Evolutionary conservation across 2,888 invertebrate genomes (phyloP).

Genomic region (Sericinus montela): DNA sequence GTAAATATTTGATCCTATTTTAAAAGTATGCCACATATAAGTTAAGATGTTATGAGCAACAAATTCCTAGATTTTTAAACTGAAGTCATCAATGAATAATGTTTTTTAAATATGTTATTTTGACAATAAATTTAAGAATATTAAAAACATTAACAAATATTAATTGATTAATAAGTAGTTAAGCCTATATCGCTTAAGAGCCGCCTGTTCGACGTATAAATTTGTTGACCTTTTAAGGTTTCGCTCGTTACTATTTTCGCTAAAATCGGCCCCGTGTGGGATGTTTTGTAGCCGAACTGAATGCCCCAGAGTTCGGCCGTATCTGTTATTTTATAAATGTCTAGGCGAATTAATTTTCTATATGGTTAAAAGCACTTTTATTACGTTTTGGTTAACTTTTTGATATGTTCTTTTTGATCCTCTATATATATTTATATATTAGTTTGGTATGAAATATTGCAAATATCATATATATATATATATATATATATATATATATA

Average conservation of each 20-base stretch:
- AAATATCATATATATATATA: too few species aligned
- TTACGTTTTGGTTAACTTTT: background rate
- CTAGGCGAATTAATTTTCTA: background rate
- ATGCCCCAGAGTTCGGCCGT: background rate
- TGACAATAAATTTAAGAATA: too few species aligned
- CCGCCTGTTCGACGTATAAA: background rate
- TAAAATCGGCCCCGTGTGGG: constrained; percentile 6
- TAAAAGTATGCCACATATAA: too few species aligned
- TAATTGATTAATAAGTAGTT: background rate
- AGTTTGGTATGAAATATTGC: too few species aligned
- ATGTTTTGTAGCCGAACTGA: constrained; percentile 6
- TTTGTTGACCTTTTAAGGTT: constrained; percentile 14
- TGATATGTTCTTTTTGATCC: too few species aligned
- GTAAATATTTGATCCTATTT: too few species aligned
- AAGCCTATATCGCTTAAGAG: constrained; percentile 1
- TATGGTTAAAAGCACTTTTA: background rate
- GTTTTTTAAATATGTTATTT: too few species aligned
- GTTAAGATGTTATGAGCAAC: too few species aligned
- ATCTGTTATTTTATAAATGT: background rate
- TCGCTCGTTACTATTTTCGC: constrained; percentile 6
- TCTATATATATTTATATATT: too few species aligned
- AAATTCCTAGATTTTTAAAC: too few species aligned
- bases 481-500: too few species aligned
- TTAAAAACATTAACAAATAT: background rate
- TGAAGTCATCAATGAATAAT: too few species aligned